Evolutionary conservation across 1,140 invertebrate species (phyloP), one percentile per base, ranked within the genome.

Genomic region (Chionoecetes opilio): DNA sequence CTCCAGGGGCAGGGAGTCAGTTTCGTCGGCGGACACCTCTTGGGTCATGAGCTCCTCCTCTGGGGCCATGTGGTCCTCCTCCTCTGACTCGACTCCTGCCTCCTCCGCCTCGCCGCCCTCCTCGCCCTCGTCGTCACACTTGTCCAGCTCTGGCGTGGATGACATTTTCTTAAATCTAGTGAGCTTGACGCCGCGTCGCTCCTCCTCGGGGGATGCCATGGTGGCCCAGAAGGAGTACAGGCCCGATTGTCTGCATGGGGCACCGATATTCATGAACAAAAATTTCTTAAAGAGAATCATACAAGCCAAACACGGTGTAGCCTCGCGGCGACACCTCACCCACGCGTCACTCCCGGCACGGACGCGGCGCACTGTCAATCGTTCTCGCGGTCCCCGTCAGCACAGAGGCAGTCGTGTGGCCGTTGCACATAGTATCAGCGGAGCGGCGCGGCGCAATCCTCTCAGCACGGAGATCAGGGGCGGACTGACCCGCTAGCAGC

Each of bases 231-330:
- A 92, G 8, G 91, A 17, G 75, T 95, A 95, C 8, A 95, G 94
- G 82, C 94, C 94, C 32, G 94, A 95, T 90, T 95, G 90, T 95
- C 94, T 92, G 91, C 94, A 95, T 95, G 94, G 91, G 90, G 91
- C 91, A 95, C 94, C 38, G 94, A 95, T 92, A 95, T 95, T 92
- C 94, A 95, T 95, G 26, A 95, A 95, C 90, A 95, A 87, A 37
- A 92, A 82, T 92, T 95, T 95, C 53, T 53, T 92, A 31, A 95
- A 35, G 32, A 95, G 87, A 91, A 92, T 95, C 94, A 95, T 95
- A 92, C 53, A 94, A 31, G 82, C 63, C 63, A 26, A 75, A 26
- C 21, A n/a, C 63, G 63, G 63, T 75, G 63, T 26, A n/a, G 63
- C 63, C 63, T 75, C 21, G 63, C 63, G 63, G 63, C 63, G 63